phyloP scores from a whole-genome alignment of 2,113 vertebrate species.

The Danionella cerebrum region DNA sequence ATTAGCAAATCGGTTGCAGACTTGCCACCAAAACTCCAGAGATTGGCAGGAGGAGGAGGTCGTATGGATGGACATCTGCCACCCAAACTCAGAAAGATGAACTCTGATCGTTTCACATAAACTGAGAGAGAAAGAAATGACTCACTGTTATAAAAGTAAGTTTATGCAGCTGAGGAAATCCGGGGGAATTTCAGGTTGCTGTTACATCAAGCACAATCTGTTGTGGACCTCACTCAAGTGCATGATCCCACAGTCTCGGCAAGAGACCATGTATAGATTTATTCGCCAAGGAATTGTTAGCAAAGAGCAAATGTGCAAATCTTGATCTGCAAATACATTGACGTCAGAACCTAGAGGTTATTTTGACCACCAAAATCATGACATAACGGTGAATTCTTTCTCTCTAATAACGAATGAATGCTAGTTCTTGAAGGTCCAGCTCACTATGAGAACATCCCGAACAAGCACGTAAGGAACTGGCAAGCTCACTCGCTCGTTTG shows the following conservation, averaged over 20 bases:
- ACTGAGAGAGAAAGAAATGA: not conserved
- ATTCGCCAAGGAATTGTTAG: constrained; percentile 47
- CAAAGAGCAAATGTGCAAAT: constrained; percentile 48
- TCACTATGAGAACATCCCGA: too few species aligned
- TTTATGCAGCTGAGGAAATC: too few species aligned
- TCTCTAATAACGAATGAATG: too few species aligned
- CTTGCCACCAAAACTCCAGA: constrained; percentile 95
- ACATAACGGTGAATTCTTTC: too few species aligned
- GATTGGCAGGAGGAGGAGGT: constrained; percentile 75
- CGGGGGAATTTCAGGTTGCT: constrained; percentile 62
- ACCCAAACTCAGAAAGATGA: constrained; percentile 97
- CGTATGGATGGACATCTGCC: constrained; percentile 92
- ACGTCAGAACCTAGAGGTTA: too few species aligned
- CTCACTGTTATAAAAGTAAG: too few species aligned
- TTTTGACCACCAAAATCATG: too few species aligned
- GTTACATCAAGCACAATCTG: constrained; percentile 67
- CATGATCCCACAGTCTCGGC: constrained; percentile 85
- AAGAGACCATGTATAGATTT: constrained; percentile 82
- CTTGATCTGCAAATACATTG: too few species aligned
- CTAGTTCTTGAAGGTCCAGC: too few species aligned
- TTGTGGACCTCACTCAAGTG: constrained; percentile 79
- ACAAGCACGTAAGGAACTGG: too few species aligned
- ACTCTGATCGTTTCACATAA: constrained; percentile 95
- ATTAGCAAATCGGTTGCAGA: constrained; percentile 96
- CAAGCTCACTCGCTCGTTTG: too few species aligned